Evolutionary conservation across 2,888 invertebrate species (phyloP), one percentile per base, ranked within the genome.

Genomic region (Muschampia plurimacula): DNA sequence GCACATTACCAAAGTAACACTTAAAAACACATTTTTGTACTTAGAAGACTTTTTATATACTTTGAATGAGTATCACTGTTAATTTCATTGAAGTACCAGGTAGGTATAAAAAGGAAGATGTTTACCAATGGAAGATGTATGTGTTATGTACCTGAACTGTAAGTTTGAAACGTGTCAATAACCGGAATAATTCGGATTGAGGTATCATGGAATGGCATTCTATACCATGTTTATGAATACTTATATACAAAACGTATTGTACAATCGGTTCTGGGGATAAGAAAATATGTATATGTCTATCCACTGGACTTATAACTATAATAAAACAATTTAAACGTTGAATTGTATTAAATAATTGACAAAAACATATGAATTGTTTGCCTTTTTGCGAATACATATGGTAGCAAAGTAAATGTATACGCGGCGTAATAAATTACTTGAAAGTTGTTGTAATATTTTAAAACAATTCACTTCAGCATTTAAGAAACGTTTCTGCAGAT

Each of bases 311-410:
- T 13, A 60, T 2, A 32, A 32, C 32, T 32, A 36, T 13, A 60
- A 36, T 4, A 60, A 7, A 7, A 57, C 36, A 60, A 5, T 62
- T 62, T 62, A 3, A n/a, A 6, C 12, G 0, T 15, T 15, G 7
- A 41, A 10, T 15, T n/a, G 39, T 41, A 39, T 15, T 60, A 39
- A 62, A 41, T 62, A 41, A 15, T 3, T 12, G 13, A 46, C n/a
- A 12, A 69, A 70, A 70, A 70, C 44, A 64, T 8, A 12, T 2
- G n/a, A 55, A 57, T 55, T 64, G 32, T 44, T 64, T 57, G 69
- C 12, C 8, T 63, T 64, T 13, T 22, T 57, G 64, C 15, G 64
- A 44, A 36, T 64, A 65, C 70, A 70, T 70, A 70, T 70, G 70
- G 65, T 46, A 46, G 57, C 36, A 41, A 15, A 22, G 15, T 69